Evolutionary conservation across 2,888 invertebrate genomes (phyloP), one percentile per base, ranked within the genome.

Genomic region (Oligia latruncula): DNA sequence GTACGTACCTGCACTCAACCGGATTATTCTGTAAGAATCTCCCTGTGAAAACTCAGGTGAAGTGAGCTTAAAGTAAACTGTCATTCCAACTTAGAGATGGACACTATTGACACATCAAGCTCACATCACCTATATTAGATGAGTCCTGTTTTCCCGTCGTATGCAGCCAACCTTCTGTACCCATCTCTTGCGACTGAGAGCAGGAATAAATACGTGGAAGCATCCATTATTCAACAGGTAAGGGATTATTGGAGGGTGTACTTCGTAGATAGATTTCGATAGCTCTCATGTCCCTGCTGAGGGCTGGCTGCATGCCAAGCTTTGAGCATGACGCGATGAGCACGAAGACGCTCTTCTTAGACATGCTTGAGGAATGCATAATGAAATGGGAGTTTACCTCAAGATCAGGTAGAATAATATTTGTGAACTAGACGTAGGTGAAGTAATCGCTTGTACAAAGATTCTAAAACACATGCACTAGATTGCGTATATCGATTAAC

Each of bases 161-260:
- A 17, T 11, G 20, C 15, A 58, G 23, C 23, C 6, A n/a, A 60
- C 73, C 80, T 79, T 79, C 66, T 80, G 79, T 6, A 2, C 4
- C 1, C 9, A 13, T 49, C 65, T 73, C n/a, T 60, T 15, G 20
- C 73, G 80, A 52, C 43, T 73, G 73, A 60, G 29, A 78, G 82
- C 71, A 83, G 84, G 86, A 90, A 90, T 90, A 90, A 84, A 89
- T 89, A 86, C 80, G 78, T 80, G 75, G 83, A 73, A 87, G 80
- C 82, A 93, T 94, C 87, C 92, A 94, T 94, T 92, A 95, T 94
- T 95, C 94, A 95, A 95, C 94, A 94, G 94, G 94, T 94, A 93
- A 91, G 90, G 89, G 91, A 89, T 91, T 89, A 90, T 91, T 87
- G 90, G 89, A 85, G 86, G 88, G 87, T 90, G 88, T 88, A 89